These are phyloP conservation scores for Dione juno DNA, from an alignment of 2,888 invertebrate genomes.

Conservation along the genomic window DNA sequence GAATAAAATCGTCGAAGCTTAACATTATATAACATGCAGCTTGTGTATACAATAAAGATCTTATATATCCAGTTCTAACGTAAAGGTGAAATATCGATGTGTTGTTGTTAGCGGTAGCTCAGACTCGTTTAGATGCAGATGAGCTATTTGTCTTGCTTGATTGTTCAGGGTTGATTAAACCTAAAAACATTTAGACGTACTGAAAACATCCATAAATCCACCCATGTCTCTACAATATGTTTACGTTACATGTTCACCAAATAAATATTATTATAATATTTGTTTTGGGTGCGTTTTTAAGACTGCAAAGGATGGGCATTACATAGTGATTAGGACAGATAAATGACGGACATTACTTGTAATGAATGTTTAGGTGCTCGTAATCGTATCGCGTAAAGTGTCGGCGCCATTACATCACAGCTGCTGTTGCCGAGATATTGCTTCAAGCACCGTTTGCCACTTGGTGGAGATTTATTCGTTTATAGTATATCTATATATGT, in stretches of 20 bases:
- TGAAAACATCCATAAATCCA: slow-evolving; percentile 51
- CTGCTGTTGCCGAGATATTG: slow-evolving; percentile 81
- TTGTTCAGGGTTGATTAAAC: slow-evolving; percentile 81
- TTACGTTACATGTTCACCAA: not conserved
- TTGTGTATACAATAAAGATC: not conserved
- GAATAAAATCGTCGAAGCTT: no score
- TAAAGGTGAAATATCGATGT: slow-evolving; percentile 60
- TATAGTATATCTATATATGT: slow-evolving; percentile 53
- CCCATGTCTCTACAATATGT: not conserved
- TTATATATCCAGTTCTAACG: slow-evolving; percentile 28
- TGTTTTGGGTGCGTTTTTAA: slow-evolving; percentile 38
- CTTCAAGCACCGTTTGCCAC: slow-evolving; percentile 74
- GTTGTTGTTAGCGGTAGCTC: slow-evolving; percentile 69
- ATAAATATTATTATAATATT: slow-evolving; percentile 21
- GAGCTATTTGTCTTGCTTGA: slow-evolving; percentile 82
- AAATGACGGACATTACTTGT: slow-evolving; percentile 83
- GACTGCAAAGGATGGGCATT: slow-evolving; percentile 49
- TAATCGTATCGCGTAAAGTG: slow-evolving; percentile 83
- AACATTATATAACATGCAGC: not conserved
- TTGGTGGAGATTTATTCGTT: slow-evolving; percentile 70
- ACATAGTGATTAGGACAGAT: slow-evolving; percentile 81
- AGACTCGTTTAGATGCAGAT: slow-evolving; percentile 83
- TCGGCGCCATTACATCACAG: slow-evolving; percentile 81
- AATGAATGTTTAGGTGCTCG: slow-evolving; percentile 84
- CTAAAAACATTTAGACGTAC: slow-evolving; percentile 74